These are phyloP conservation scores for Heterochromis multidens DNA, from an alignment of 2,113 vertebrate species.

Conservation along the genomic window DNA sequence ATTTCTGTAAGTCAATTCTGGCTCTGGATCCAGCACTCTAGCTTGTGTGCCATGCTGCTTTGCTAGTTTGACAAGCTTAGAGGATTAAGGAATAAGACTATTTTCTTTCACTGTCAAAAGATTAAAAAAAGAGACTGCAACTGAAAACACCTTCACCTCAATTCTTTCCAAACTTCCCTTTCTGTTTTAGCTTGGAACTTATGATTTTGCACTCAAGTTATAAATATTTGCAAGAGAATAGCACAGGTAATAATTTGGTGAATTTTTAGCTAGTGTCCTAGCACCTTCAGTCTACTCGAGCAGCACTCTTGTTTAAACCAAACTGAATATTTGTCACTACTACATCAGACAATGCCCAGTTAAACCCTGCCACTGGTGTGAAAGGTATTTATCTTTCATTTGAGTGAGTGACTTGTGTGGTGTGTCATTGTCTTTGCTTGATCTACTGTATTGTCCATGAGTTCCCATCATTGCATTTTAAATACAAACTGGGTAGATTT, in stretches of 20 bases:
- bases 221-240: no score
- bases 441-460: no score
- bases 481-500: neutral
- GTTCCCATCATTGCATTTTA: neutral
- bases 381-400: neutral
- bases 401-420: neutral
- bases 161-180: accelerated
- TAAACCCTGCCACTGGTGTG: neutral
- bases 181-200: no score
- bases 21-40: neutral
- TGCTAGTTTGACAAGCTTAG: neutral
- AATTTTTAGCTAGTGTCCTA: accelerated
- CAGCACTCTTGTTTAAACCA: neutral
- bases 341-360: no score
- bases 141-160: accelerated
- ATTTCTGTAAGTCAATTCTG: neutral
- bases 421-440: neutral
- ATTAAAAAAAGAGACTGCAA: no score
- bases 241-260: neutral
- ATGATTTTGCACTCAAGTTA: neutral
- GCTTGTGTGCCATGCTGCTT: neutral
- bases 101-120: neutral
- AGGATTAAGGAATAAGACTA: neutral
- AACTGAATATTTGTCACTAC: neutral
- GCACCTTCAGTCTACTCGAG: neutral